A percentile compares a stretch with the other conserved stretches of the same genome.
These are phyloP conservation scores for Nemapogon koenigi DNA, from an alignment of 2,888 invertebrate genomes.

Conservation along the genomic window DNA sequence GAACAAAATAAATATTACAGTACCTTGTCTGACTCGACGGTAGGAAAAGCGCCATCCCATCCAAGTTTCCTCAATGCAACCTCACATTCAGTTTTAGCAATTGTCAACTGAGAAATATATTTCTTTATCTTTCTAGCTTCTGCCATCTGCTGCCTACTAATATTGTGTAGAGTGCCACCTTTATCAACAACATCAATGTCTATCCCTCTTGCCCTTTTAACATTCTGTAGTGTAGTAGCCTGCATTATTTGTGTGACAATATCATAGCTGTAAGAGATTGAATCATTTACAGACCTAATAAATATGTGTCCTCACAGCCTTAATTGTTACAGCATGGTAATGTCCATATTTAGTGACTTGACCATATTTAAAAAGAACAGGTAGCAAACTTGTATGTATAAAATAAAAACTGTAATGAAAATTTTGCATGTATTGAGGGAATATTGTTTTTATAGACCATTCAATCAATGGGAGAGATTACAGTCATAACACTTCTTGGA, in stretches of 20 bases:
- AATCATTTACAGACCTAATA: too few species aligned
- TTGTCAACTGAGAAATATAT: conserved; percentile 82
- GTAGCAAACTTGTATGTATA: too few species aligned
- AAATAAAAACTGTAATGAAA: too few species aligned
- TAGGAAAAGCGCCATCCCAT: conserved; percentile 76
- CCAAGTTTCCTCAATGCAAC: conserved; percentile 75
- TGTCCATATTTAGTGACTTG: too few species aligned
- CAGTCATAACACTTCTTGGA: too few species aligned
- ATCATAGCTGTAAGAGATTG: conserved; percentile 71
- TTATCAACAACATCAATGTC: conserved; percentile 68
- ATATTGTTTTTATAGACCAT: too few species aligned
- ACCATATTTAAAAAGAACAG: too few species aligned
- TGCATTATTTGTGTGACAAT: conserved; percentile 94
- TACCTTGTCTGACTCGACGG: conserved; percentile 47
- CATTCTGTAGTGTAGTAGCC: conserved; percentile 88
- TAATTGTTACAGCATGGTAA: too few species aligned
- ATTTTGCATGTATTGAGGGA: too few species aligned
- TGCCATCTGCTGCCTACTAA: conserved; percentile 78
- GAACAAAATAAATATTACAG: too few species aligned
- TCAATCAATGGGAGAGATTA: too few species aligned
- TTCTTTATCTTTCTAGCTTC: conserved; percentile 84
- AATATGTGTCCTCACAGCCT: too few species aligned
- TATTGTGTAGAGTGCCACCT: conserved; percentile 54
- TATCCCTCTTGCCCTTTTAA: conserved; percentile 84
- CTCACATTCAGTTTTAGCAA: conserved; percentile 84